Evolutionary conservation across 2,888 invertebrate species (phyloP).

Genomic region (Orthonevra nobilis): DNA sequence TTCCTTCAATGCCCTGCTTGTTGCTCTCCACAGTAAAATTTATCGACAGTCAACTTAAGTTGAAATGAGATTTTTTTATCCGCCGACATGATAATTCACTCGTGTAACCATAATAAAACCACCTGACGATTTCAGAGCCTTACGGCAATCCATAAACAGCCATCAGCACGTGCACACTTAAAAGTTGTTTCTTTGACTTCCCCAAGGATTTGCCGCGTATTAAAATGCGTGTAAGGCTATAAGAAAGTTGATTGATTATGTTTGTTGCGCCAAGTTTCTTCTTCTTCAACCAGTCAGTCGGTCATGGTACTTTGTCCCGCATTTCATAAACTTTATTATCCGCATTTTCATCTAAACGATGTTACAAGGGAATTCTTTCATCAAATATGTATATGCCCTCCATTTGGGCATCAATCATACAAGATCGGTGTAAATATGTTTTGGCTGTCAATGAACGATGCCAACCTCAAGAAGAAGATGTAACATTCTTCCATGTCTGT

Average conservation of each 20-base stretch:
- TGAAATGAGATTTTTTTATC: no score
- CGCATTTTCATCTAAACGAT: constrained; percentile 10
- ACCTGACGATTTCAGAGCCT: no score
- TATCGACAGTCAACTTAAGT: no score
- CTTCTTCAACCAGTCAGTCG: background rate
- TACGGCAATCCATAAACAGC: background rate
- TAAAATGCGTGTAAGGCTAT: constrained; percentile 22
- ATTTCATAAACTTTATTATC: constrained; percentile 28
- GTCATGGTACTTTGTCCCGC: constrained; percentile 12
- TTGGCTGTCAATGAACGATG: constrained; percentile 24
- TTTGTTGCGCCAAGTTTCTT: background rate
- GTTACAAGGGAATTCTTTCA: constrained; percentile 11
- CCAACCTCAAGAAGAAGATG: no score
- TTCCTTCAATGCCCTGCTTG: no score
- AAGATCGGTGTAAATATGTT: constrained; percentile 45
- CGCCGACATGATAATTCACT: no score
- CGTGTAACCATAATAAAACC: no score
- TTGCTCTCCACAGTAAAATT: no score
- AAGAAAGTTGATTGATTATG: constrained; percentile 60
- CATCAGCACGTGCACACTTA: background rate
- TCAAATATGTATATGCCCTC: constrained; percentile 17
- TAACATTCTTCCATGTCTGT: no score
- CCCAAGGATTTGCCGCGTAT: background rate
- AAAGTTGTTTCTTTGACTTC: constrained; percentile 4
- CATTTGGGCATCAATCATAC: constrained; percentile 55